phyloP scores from a whole-genome alignment of 2,113 vertebrate species.

The Hemibagrus wyckioides region DNA sequence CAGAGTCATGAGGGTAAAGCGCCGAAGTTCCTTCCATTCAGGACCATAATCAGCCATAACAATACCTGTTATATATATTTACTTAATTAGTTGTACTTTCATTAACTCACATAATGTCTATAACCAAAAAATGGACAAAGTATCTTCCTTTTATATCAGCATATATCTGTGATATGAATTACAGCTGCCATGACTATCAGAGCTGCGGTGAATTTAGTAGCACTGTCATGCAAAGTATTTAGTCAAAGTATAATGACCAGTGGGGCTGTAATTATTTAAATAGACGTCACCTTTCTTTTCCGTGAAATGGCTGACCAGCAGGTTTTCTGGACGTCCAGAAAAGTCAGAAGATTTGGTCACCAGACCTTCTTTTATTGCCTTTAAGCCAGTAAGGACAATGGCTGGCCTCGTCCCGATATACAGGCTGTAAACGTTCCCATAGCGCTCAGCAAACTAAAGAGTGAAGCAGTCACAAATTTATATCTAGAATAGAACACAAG shows the following conservation, averaged over 20 bases:
- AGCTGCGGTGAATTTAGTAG: background rate
- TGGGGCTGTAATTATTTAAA: background rate
- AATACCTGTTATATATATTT: slow-evolving; percentile 62
- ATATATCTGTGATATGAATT: background rate
- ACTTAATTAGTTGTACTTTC: background rate
- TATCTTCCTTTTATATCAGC: background rate
- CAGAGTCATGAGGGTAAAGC: slow-evolving; percentile 71
- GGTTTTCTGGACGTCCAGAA: slow-evolving; percentile 68
- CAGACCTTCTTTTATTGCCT: slow-evolving; percentile 68
- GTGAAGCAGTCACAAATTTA: background rate
- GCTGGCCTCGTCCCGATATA: slow-evolving; percentile 63
- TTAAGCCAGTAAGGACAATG: slow-evolving; percentile 61
- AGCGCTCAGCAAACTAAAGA: slow-evolving; percentile 63
- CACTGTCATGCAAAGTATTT: background rate
- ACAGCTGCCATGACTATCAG: background rate
- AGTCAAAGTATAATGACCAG: background rate
- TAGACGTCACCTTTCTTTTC: slow-evolving; percentile 54
- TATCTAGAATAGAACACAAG: background rate
- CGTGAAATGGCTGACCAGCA: slow-evolving; percentile 47
- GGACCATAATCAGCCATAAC: slow-evolving; percentile 56
- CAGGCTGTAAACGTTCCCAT: slow-evolving; percentile 70
- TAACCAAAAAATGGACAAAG: background rate
- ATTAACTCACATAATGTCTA: background rate
- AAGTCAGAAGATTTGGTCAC: slow-evolving; percentile 63
- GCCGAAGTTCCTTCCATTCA: slow-evolving; percentile 71